These are phyloP conservation scores for Heteractis magnifica DNA, from an alignment of 92 coral and sea anemone species.

Conservation along the genomic window DNA sequence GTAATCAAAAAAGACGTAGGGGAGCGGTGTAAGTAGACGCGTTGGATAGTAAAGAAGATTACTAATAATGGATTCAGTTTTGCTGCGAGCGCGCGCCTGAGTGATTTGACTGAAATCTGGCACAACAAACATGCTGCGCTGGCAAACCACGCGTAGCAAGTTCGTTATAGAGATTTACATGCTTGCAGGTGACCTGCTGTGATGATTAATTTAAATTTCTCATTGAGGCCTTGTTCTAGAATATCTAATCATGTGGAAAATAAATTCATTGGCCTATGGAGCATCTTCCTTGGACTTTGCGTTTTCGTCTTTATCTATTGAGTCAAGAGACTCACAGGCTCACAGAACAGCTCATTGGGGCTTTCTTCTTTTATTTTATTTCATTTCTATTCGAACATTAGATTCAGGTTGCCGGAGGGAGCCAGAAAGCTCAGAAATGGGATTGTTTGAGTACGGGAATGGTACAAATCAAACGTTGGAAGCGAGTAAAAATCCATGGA, in stretches of 20 bases:
- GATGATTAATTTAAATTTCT: not conserved
- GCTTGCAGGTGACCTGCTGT: conserved; percentile 1
- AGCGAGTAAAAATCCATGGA: conserved; percentile 14
- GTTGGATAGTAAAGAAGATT: no score
- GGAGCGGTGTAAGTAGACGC: no score
- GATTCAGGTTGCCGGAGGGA: no score
- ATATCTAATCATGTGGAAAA: not conserved
- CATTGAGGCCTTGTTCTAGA: not conserved
- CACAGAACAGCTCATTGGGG: no score
- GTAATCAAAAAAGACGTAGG: no score
- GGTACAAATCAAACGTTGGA: not conserved
- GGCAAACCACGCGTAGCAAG: not conserved
- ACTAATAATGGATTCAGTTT: no score
- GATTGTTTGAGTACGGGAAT: not conserved
- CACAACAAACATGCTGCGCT: not conserved
- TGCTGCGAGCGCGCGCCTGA: no score
- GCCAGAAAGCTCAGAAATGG: not conserved
- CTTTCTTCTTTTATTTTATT: no score
- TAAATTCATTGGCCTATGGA: not conserved
- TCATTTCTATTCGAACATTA: not conserved
- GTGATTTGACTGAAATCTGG: not conserved
- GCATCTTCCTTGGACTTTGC: not conserved
- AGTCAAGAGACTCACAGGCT: not conserved
- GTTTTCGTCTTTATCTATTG: not conserved
- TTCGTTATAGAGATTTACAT: not conserved